Evolutionary conservation across 2,113 vertebrate genomes (phyloP).

Genomic region (Calcarius ornatus): DNA sequence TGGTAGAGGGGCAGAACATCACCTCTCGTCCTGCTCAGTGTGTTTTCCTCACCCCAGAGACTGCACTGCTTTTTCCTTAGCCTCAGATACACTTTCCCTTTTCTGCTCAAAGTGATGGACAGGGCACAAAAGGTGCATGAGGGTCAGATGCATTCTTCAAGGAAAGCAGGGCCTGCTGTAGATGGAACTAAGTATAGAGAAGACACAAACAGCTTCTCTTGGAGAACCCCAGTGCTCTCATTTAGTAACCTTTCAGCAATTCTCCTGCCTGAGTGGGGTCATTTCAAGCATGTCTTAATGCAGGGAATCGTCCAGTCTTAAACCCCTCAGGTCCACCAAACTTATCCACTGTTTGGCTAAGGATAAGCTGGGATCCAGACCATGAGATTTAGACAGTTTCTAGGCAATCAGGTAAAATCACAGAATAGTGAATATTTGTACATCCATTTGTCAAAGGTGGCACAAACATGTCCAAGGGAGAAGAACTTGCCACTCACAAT

Average conservation of each 20-base stretch:
- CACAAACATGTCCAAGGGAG: background rate
- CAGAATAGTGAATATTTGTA: fast-evolving
- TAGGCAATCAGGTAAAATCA: background rate
- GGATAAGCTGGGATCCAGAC: background rate
- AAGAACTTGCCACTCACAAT: background rate
- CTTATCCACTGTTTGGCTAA: background rate
- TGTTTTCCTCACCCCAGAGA: background rate
- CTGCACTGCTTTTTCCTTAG: background rate
- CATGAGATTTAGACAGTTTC: background rate
- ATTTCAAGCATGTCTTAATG: background rate
- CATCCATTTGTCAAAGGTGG: background rate
- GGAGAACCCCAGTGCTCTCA: background rate
- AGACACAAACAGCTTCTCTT: background rate
- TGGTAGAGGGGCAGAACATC: background rate
- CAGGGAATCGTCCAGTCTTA: background rate
- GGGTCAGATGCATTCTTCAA: background rate
- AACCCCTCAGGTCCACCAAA: background rate
- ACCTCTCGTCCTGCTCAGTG: background rate
- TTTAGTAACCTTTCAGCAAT: background rate
- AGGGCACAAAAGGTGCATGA: background rate
- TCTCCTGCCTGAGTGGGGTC: background rate
- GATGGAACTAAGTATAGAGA: background rate
- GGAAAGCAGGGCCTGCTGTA: background rate
- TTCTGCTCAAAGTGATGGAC: background rate
- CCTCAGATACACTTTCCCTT: background rate